Evolutionary conservation across 2,888 invertebrate genomes (phyloP).

Genomic region (Tanytarsus gracilentus): DNA sequence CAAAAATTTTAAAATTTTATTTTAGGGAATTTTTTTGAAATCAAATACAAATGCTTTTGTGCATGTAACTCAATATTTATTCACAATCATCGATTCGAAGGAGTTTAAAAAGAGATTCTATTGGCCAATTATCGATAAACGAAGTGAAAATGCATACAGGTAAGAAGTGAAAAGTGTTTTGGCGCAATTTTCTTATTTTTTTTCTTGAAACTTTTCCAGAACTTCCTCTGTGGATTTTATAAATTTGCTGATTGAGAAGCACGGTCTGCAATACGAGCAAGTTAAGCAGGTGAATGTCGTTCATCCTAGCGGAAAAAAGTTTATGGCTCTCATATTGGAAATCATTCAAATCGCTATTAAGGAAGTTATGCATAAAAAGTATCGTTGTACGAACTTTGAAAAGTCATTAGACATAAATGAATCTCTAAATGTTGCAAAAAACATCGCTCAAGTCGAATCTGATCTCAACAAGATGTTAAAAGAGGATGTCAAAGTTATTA

Average conservation of each 20-base stretch:
- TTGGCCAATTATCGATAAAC: slow-evolving; percentile 42
- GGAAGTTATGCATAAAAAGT: slow-evolving; percentile 39
- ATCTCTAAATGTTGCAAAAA: slow-evolving; percentile 50
- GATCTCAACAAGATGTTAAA: neutral
- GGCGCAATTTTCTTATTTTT: neutral
- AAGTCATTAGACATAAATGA: slow-evolving; percentile 43
- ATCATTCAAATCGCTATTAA: slow-evolving; percentile 37
- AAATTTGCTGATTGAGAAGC: slow-evolving; percentile 39
- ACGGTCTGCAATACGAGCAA: slow-evolving; percentile 38
- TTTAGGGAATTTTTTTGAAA: slow-evolving; percentile 42
- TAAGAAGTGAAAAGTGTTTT: slow-evolving; percentile 17
- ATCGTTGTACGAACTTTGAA: slow-evolving; percentile 39
- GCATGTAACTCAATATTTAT: slow-evolving; percentile 40
- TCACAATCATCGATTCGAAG: slow-evolving; percentile 38
- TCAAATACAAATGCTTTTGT: slow-evolving; percentile 41
- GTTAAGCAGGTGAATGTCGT: slow-evolving; percentile 41
- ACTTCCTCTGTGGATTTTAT: slow-evolving; percentile 40
- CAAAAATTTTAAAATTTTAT: no score
- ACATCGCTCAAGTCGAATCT: slow-evolving; percentile 34
- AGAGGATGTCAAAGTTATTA: neutral
- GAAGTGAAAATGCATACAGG: slow-evolving; percentile 38
- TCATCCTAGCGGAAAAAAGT: slow-evolving; percentile 42
- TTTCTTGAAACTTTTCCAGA: slow-evolving; percentile 31
- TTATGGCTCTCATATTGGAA: slow-evolving; percentile 39
- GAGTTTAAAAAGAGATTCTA: slow-evolving; percentile 42